Evolutionary conservation across 1,140 invertebrate genomes (phyloP).

Genomic region (Sitophilus oryzae): DNA sequence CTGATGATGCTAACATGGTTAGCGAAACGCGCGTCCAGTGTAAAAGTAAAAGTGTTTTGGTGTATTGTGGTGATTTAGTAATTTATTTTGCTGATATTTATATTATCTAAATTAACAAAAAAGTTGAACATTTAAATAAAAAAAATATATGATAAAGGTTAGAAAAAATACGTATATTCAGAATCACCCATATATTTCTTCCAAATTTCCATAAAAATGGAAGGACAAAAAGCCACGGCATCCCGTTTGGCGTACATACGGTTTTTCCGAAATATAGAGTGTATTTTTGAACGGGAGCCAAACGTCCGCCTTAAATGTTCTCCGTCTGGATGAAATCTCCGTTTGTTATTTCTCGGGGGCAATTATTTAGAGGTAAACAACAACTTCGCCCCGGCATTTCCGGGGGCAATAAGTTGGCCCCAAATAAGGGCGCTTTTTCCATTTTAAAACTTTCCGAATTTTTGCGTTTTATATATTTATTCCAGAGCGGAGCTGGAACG

Average conservation of each 20-base stretch:
- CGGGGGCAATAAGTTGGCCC: slow-evolving; percentile 15
- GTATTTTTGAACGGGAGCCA: slow-evolving; percentile 22
- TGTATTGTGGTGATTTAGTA: too few relatives aligned
- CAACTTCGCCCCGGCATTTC: slow-evolving; percentile 20
- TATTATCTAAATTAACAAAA: too few relatives aligned
- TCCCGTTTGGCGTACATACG: slow-evolving; percentile 15
- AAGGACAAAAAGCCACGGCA: too few relatives aligned
- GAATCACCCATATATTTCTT: too few relatives aligned
- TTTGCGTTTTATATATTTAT: slow-evolving; percentile 9
- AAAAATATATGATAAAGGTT: too few relatives aligned
- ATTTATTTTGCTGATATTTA: too few relatives aligned
- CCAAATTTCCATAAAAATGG: too few relatives aligned
- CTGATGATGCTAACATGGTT: too few relatives aligned
- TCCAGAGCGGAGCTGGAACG: neutral
- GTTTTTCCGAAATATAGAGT: slow-evolving; percentile 19
- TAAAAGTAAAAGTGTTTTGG: too few relatives aligned
- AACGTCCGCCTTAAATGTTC: slow-evolving; percentile 19
- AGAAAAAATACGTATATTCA: too few relatives aligned
- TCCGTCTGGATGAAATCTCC: slow-evolving; percentile 20
- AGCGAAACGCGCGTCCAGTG: too few relatives aligned
- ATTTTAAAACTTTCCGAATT: slow-evolving; percentile 13
- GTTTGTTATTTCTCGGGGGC: slow-evolving; percentile 19
- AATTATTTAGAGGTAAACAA: slow-evolving; percentile 22
- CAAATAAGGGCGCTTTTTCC: slow-evolving; percentile 12
- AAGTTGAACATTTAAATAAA: too few relatives aligned